Conservation (phyloP, 2,888 invertebrate species). For the Microplitis manilae region DNA sequence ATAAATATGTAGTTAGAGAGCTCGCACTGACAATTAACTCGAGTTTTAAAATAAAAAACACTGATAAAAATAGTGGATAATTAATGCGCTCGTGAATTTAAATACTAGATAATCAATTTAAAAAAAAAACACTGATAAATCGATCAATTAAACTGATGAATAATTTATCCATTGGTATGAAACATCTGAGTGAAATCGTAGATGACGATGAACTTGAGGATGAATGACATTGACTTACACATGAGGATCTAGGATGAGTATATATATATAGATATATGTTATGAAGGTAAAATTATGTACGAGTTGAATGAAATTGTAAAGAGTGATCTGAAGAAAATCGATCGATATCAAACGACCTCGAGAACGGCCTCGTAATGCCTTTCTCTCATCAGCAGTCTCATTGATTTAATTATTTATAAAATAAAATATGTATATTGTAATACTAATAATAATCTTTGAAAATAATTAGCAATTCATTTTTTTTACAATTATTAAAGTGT, state of each 20-base stretch:
- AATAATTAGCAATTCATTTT: background rate
- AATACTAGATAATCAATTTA: background rate
- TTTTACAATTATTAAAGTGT: background rate
- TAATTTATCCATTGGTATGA: background rate
- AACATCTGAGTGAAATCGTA: slow-evolving; percentile 6
- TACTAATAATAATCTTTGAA: too few relatives aligned
- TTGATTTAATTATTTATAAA: background rate
- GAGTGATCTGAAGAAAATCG: slow-evolving; percentile 28
- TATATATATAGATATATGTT: background rate
- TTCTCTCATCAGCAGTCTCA: background rate
- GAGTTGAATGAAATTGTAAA: slow-evolving; percentile 8
- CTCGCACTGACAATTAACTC: background rate
- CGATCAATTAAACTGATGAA: background rate
- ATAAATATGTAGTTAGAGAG: background rate
- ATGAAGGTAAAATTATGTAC: background rate
- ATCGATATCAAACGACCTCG: slow-evolving; percentile 36
- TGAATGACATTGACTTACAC: slow-evolving; percentile 25
- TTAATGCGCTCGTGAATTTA: background rate
- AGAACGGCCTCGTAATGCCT: slow-evolving; percentile 22
- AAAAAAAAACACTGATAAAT: background rate
- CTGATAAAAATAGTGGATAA: background rate
- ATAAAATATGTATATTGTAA: too few relatives aligned
- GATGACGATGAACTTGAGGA: slow-evolving; percentile 27
- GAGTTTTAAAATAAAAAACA: background rate
- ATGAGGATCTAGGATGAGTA: slow-evolving; percentile 13